These are phyloP conservation scores for Nomada hirtipes DNA, from an alignment of 2,888 invertebrate genomes.

Conservation along the genomic window DNA sequence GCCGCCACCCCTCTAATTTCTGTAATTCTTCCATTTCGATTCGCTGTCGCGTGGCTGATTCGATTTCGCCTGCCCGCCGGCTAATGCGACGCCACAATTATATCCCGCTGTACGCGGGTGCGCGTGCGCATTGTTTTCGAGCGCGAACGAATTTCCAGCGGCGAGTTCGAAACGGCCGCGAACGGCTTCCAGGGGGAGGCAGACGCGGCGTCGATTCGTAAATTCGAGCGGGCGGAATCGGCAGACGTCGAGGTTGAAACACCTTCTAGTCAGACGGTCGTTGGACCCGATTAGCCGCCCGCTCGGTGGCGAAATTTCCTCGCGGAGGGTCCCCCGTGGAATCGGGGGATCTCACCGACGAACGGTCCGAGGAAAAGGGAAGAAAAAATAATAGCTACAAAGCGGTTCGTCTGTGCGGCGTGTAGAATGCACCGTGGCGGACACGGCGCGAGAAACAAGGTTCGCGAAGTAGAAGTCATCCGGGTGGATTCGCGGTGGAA, in stretches of 20 bases:
- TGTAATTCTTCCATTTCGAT: slow-evolving; percentile 74
- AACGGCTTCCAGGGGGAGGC: background rate
- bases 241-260: background rate
- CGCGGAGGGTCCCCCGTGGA: slow-evolving; percentile 4
- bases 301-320: slow-evolving; percentile 30
- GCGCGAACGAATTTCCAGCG: slow-evolving; percentile 11
- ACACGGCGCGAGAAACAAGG: background rate
- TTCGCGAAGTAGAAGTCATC: slow-evolving; percentile 9
- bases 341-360: background rate
- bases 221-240: slow-evolving; percentile 13
- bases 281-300: slow-evolving; percentile 41
- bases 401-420: too few species aligned
- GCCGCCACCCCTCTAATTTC: slow-evolving; percentile 78
- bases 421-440: background rate
- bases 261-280: slow-evolving; percentile 45
- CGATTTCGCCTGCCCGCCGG: slow-evolving; percentile 63
- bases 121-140: slow-evolving; percentile 24
- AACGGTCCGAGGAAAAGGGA: background rate
- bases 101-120: slow-evolving; percentile 6
- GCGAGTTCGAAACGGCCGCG: slow-evolving; percentile 7
- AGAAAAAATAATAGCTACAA: background rate
- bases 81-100: slow-evolving; percentile 51
- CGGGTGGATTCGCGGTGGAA: slow-evolving; percentile 46
- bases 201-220: background rate
- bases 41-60: slow-evolving; percentile 73